Evolutionary conservation across 2,797 vertebrate species (phyloP), one percentile per base, ranked within the genome.

Genomic region (Pogonophryne albipinna): DNA sequence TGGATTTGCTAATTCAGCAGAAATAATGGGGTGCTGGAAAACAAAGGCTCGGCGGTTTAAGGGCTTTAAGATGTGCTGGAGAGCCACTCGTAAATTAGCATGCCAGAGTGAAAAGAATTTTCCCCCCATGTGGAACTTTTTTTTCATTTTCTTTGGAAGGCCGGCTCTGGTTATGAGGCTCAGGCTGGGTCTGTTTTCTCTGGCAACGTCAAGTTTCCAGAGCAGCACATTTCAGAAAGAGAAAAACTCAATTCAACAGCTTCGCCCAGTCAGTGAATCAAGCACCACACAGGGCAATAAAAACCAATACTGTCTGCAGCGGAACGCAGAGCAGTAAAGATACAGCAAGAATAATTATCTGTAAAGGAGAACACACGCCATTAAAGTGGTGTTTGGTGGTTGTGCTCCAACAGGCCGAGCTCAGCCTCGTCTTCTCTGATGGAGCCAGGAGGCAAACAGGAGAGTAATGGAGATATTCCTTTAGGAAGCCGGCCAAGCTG

Each of bases 1-100:
- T 66, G 93, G 92, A 93, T 93, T 92, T 96, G 96, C 97, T 96
- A 97, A 97, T 96, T 97, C 97, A 97, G 96, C 96, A 98, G 94
- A 97, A 97, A 97, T 95, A 95, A 94, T 91, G 94, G 95, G 95
- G 93, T 94, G 93, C 92, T 87, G 92, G 95, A 94, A 96, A 97
- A 97, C 95, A 96, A 96, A 96, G 95, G 95, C 81, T 84, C 84
- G 88, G 91, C 87, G 91, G 90, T 90, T 85, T 94, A 94, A 94
- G 92, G 94, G 94, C 91, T 95, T 97, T 95, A 96, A 96, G 94
- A 97, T 95, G 95, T 95, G 96, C 96, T 95, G 95, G 94, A 96
- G 95, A 96, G 94, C 92, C 94, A 96, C 95, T 97, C 93, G 93
- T 97, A 97, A 98, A 97, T 97, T 96, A 97, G 93, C 93, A 93